Evolutionary conservation across 2,888 invertebrate genomes (phyloP).

Genomic region (Mycalesis mineus): DNA sequence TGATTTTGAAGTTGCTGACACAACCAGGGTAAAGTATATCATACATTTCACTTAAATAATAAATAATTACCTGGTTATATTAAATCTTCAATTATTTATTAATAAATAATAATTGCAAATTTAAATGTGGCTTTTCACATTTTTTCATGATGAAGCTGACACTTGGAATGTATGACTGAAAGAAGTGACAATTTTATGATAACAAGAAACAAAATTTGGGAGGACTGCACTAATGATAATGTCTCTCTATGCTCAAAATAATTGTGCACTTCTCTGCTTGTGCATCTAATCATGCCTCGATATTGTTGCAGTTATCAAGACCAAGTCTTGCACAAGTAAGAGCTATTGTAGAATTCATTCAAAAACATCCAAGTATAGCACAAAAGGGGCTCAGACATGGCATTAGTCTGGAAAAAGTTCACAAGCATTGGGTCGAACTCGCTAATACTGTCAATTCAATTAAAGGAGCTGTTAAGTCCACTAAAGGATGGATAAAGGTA

Average conservation of each 20-base stretch:
- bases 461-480: conserved; percentile 54
- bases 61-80: too few species aligned
- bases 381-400: conserved; percentile 49
- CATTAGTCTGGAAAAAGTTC: conserved; percentile 48
- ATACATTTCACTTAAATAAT: too few species aligned
- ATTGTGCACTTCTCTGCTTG: too few species aligned
- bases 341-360: conserved; percentile 55
- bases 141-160: too few species aligned
- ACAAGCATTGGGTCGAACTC: conserved; percentile 55
- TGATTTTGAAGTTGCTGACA: background rate
- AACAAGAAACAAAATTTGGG: too few species aligned
- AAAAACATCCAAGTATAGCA: conserved; percentile 57
- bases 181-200: too few species aligned
- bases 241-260: too few species aligned
- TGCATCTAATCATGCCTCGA: background rate
- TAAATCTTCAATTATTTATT: too few species aligned
- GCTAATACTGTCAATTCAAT: conserved; percentile 51
- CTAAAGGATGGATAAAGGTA: conserved; percentile 66
- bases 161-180: too few species aligned
- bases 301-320: conserved; percentile 31
- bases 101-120: too few species aligned
- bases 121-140: too few species aligned
- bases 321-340: conserved; percentile 57
- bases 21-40: background rate
- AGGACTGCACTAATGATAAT: too few species aligned